Evolutionary conservation across 2,888 invertebrate species (phyloP).

Genomic region (Diadegma fenestrale): DNA sequence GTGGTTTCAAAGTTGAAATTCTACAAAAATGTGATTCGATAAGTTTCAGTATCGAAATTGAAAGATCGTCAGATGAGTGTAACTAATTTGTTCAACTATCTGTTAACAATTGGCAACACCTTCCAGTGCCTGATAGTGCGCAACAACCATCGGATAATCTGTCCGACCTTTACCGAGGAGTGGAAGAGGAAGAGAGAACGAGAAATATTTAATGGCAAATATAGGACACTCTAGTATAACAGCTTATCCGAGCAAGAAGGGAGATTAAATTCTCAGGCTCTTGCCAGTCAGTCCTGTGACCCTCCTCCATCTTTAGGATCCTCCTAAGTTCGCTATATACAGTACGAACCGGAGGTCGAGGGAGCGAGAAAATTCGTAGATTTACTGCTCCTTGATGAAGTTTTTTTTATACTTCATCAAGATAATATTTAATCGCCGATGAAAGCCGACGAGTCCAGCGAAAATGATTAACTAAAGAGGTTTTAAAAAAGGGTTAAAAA

Average conservation of each 20-base stretch:
- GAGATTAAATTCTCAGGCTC: conserved; percentile 57
- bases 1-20: not conserved
- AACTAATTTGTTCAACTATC: not conserved
- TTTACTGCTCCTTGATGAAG: conserved; percentile 24
- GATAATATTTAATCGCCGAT: conserved; percentile 23
- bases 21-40: not conserved
- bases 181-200: conserved; percentile 13
- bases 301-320: conserved; percentile 17
- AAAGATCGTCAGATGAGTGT: not conserved
- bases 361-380: conserved; percentile 23
- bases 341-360: not conserved
- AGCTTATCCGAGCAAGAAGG: conserved; percentile 51
- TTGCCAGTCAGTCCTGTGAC: conserved; percentile 29
- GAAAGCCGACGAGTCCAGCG: conserved; percentile 19
- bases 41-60: not conserved
- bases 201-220: conserved; percentile 1
- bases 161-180: conserved; percentile 35
- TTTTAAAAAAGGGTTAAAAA: conserved; percentile 59
- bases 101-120: conserved; percentile 20
- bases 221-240: conserved; percentile 12
- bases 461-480: conserved; percentile 29
- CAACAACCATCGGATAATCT: conserved; percentile 53
- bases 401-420: conserved; percentile 2
- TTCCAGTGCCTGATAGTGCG: conserved; percentile 43
- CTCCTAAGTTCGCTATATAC: conserved; percentile 31